Evolutionary conservation across 2,113 vertebrate species (phyloP).

Genomic region (Cyanoramphus novaezelandiae): DNA sequence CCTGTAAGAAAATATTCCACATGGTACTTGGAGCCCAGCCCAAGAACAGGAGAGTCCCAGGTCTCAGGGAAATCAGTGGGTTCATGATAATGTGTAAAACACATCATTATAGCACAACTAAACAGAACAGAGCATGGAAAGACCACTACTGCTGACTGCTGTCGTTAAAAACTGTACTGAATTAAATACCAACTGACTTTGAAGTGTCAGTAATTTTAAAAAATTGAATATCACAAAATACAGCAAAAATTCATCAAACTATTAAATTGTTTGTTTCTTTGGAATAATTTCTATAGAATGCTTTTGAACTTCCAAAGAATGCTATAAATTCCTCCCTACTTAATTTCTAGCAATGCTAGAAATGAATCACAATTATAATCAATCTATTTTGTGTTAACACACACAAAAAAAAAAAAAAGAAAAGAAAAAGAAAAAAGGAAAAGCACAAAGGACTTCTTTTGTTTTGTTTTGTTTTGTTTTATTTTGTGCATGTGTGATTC

Average conservation of each 20-base stretch:
- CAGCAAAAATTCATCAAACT: background rate
- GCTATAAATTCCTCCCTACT: background rate
- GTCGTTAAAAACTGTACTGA: background rate
- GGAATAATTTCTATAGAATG: background rate
- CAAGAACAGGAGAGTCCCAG: background rate
- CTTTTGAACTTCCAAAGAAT: background rate
- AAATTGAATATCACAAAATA: conserved; percentile 7
- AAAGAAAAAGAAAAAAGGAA: background rate
- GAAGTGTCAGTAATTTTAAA: background rate
- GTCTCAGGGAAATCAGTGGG: background rate
- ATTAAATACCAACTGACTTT: background rate
- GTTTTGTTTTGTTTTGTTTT: background rate
- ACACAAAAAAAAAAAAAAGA: background rate
- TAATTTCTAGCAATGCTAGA: background rate
- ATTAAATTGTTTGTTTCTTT: background rate
- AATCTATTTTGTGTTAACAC: rapidly evolving
- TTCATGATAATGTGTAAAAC: background rate
- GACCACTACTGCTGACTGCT: background rate
- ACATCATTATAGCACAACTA: background rate
- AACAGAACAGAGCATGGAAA: background rate
- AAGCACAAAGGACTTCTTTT: background rate
- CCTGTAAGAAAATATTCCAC: background rate
- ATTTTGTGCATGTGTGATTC: background rate
- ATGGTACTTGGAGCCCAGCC: background rate
- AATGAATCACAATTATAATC: background rate